Conservation (phyloP, 2,797 vertebrate genomes). For the Pteronotus mesoamericanus region DNA sequence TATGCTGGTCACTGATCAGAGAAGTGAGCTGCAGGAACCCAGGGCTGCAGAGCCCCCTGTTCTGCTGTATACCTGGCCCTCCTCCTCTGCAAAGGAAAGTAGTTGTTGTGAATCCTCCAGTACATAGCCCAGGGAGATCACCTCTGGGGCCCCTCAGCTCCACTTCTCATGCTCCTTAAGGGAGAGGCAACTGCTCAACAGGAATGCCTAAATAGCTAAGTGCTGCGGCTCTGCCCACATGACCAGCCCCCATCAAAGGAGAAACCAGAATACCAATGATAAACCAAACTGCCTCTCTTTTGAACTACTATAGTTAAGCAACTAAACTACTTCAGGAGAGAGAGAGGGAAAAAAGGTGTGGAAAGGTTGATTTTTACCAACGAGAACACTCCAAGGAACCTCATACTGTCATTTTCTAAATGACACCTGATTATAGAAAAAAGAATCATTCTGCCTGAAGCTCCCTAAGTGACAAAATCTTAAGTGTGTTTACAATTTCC, state of each 20-base stretch:
- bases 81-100: neutral
- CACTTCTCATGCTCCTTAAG: neutral
- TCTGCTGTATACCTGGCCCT: neutral
- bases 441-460: slow-evolving; percentile 48
- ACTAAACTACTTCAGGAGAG: neutral
- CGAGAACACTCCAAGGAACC: slow-evolving; percentile 36
- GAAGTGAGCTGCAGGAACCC: neutral
- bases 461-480: slow-evolving; percentile 42
- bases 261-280: neutral
- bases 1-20: neutral
- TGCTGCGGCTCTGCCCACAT: neutral
- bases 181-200: neutral
- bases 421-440: slow-evolving; percentile 47
- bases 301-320: slow-evolving; percentile 38
- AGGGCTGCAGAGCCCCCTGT: neutral
- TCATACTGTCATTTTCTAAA: slow-evolving; percentile 67
- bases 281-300: neutral
- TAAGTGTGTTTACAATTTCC: slow-evolving; percentile 56
- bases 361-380: neutral
- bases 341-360: neutral
- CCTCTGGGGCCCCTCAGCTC: neutral
- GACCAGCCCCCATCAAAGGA: neutral
- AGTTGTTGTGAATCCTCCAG: neutral
- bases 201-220: neutral
- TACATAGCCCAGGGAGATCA: neutral